Percentiles rank a stretch among this genome's conserved stretches.
Conservation (phyloP, 2,888 invertebrate species). For the Drosophila birchii region DNA sequence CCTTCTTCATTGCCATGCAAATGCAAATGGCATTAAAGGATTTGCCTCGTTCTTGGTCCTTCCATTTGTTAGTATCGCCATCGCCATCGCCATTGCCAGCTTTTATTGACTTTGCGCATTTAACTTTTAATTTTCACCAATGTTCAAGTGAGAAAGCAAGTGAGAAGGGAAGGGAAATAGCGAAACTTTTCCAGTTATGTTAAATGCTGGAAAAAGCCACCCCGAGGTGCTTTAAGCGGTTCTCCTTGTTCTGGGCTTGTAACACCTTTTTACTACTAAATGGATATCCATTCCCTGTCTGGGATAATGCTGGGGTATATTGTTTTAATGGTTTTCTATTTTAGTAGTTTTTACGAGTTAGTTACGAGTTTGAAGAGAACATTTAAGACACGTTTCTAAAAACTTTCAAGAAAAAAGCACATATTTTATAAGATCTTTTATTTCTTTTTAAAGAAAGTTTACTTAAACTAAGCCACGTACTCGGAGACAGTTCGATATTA, state of each 20-base stretch:
- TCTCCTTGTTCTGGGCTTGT: slow-evolving; percentile 29
- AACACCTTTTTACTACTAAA: slow-evolving; percentile 58
- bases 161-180: background rate
- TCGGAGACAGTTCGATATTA: too few relatives aligned
- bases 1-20: slow-evolving; percentile 55
- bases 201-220: slow-evolving; percentile 54
- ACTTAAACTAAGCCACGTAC: too few relatives aligned
- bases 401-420: too few relatives aligned
- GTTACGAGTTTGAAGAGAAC: background rate
- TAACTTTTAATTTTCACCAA: slow-evolving; percentile 73
- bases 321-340: background rate
- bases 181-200: slow-evolving; percentile 52
- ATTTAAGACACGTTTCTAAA: background rate
- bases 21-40: slow-evolving; percentile 68
- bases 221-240: slow-evolving; percentile 55
- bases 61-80: slow-evolving; percentile 61
- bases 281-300: background rate
- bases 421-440: too few relatives aligned
- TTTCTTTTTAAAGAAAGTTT: too few relatives aligned
- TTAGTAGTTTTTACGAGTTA: background rate
- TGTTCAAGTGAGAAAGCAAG: slow-evolving; percentile 23
- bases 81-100: slow-evolving; percentile 55
- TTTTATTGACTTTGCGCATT: slow-evolving; percentile 75
- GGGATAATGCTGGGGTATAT: background rate
- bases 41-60: slow-evolving; percentile 48